Base-by-base conservation (phyloP, 2,888 invertebrate species). In the Ornithoptera alexandrae region DNA sequence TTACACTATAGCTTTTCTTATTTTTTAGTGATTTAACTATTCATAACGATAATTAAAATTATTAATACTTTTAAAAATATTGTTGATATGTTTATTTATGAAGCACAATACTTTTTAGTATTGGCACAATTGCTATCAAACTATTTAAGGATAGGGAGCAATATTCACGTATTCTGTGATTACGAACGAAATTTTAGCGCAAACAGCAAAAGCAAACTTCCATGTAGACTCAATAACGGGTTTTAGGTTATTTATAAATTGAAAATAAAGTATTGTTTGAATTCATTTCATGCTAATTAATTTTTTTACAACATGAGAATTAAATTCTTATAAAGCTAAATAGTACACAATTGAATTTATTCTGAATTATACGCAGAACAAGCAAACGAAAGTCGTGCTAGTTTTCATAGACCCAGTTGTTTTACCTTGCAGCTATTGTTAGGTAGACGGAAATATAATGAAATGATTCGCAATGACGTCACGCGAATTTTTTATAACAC, bases 401-500 rank as follows among this genome's bases (percentile, higher is more conserved):
- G n/a, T 57, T 65, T 22, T 56, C 20, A 17, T 7, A 50, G 22
- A 39, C 20, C 15, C 50, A 65, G 56, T 65, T 39, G 39, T 2
- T 30, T 63, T 63, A 65, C 50, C 39, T 65, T 46, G 24, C 22
- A 24, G 17, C 64, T 39, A 46, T 69, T 58, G 46, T 62, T 42
- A 46, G 46, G 1, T 39, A 57, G 62, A 50, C 36, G 60, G 20
- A 59, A 58, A 62, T 62, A 59, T 39, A 70, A 58, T 20, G 62
- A 62, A 69, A 62, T 59, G 15, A 62, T 59, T 66, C 42, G 20
- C 30, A 50, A 66, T 58, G 50, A 69, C 69, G 69, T 69, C 66
- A 69, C 24, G 17, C 12, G 65, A 46, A 69, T 58, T 57, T 66
- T 70, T 70, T 62, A 69, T 62, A 58, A 62, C 59, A 65, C 62